A percentile compares a stretch with the other conserved stretches of the same genome.
Evolutionary conservation across 2,113 vertebrate genomes (phyloP).

Genomic region (Tapirus terrestris): DNA sequence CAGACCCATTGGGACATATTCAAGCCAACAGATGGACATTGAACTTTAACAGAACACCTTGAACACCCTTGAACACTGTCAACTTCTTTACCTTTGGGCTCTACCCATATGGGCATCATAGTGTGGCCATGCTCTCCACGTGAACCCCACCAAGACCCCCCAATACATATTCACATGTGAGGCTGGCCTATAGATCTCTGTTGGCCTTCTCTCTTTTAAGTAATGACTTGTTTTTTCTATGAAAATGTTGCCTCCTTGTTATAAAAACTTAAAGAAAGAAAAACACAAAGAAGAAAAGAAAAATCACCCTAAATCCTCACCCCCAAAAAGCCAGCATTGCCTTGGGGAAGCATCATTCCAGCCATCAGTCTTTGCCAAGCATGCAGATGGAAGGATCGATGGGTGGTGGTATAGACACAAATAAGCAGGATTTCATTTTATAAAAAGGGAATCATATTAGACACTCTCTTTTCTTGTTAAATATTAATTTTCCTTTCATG

Average conservation of each 20-base stretch:
- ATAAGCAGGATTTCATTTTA: not conserved
- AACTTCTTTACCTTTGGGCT: not conserved
- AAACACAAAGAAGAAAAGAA: not conserved
- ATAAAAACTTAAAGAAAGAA: not conserved
- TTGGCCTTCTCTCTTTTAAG: not conserved
- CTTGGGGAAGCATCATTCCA: fast-evolving
- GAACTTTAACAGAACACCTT: not conserved
- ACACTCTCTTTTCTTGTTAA: not conserved
- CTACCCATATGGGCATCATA: fast-evolving
- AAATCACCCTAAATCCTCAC: not conserved
- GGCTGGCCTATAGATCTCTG: not conserved
- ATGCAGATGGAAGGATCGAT: not conserved
- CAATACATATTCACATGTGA: fast-evolving
- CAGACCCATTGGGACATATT: not conserved
- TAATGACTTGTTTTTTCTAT: not conserved
- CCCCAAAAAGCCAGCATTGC: not conserved
- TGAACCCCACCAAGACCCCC: not conserved
- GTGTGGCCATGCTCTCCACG: too few relatives aligned
- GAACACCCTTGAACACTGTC: not conserved
- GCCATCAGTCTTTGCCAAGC: not conserved
- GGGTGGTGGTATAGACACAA: not conserved
- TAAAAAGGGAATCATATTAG: not conserved
- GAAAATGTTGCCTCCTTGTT: not conserved
- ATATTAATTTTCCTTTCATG: not conserved
- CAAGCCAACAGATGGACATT: not conserved